Base-by-base conservation (phyloP, 1,140 invertebrate genomes). In the Drosophila ambigua region DNA sequence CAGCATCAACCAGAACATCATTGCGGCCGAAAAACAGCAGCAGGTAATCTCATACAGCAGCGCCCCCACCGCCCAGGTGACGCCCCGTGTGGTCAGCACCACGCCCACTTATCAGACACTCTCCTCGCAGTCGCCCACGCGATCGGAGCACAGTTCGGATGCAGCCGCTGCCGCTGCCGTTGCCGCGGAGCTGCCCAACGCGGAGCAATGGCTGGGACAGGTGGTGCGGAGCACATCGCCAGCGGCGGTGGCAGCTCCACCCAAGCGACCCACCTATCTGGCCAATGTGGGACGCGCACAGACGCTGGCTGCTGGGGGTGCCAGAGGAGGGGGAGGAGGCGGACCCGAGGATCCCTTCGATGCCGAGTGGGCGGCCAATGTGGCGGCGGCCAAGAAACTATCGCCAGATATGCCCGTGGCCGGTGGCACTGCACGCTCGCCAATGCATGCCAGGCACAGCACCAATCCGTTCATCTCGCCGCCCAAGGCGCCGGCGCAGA, bases 181-280 rank as follows among this genome's bases (percentile, higher is more conserved):
- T 31, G 20, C 9, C 58, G 57, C 64, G n/a, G 68, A 80, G 51
- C 91, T 96, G 72, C 95, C 95, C 1, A 95, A 94, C 91, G 95
- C 95, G 0, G 96, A 96, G 53, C 96, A 96, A 75, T 96, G 96
- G 96, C 79, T 97, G 46, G 96, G 95, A 5, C 95, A 95, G 54
- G 94, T 96, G 52, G 94, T 95, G 26, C 93, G 94, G 67, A 92
- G 93, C 45, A 93, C 93, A 46, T 93, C 92, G 35, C 91, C 91
- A 49, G 94, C 91, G 1, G 67, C 35, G 4, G 9, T 3, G 9
- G 9, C 35, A 31, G 61, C 43, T 49, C 92, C 88, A 23, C 93
- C 92, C 16, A 93, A 93, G 69, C 91, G 93, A 45, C 92, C 93
- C 93, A 95, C 24, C 90, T 95, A 82, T 28, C 41, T 90, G 64